Conservation (phyloP, 2,797 vertebrate genomes). For the Pogonophryne albipinna region DNA sequence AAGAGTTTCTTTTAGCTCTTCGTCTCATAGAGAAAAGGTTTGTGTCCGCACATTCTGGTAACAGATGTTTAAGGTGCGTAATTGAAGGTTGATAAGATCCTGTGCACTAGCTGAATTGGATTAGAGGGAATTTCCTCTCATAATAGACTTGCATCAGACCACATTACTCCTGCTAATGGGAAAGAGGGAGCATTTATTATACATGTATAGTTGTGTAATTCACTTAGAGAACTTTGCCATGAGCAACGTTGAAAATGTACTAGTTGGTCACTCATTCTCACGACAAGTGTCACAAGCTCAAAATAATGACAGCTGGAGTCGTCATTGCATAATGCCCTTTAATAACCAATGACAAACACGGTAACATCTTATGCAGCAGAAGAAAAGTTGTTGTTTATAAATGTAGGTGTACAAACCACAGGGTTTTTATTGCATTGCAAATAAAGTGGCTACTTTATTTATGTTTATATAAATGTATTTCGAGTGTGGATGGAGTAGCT, state of each 20-base stretch:
- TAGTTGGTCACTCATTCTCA: background rate
- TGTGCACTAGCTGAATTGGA: slow-evolving; percentile 10
- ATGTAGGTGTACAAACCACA: too few species aligned
- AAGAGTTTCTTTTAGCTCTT: background rate
- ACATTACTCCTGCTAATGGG: slow-evolving; percentile 17
- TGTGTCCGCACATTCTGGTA: background rate
- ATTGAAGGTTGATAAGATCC: slow-evolving; percentile 24
- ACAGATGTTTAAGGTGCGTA: slow-evolving; percentile 12
- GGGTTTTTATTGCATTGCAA: too few species aligned
- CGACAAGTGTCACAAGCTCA: background rate
- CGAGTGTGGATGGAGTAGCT: too few species aligned
- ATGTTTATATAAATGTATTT: too few species aligned
- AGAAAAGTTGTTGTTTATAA: too few species aligned
- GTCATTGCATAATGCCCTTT: background rate
- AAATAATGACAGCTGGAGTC: background rate
- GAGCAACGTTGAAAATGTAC: background rate
- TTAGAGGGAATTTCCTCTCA: slow-evolving; percentile 13
- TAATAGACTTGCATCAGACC: slow-evolving; percentile 17
- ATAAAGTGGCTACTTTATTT: too few species aligned
- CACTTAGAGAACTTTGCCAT: background rate
- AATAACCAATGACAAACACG: background rate
- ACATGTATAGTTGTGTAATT: background rate
- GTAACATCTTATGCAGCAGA: too few species aligned
- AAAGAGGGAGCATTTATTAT: background rate
- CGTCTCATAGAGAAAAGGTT: background rate